Evolutionary conservation across 2,888 invertebrate genomes (phyloP), one percentile per base, ranked within the genome.

Genomic region (Oasisia sp.): DNA sequence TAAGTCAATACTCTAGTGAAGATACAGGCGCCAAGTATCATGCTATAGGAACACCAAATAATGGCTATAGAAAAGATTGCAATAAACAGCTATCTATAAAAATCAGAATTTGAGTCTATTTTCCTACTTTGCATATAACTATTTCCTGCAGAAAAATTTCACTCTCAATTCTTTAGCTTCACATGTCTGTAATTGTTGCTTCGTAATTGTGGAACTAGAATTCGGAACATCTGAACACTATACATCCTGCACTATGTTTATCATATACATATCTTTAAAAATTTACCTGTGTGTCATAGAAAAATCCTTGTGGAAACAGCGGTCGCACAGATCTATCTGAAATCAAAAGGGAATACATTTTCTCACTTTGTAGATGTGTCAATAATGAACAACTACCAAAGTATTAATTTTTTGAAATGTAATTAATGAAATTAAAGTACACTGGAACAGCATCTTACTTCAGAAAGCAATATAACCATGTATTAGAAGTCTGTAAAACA

Each of bases 321-420:
- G 99, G 99, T 1, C 99, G 97, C 8, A 99, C 95, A 0, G 99
- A 99, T 92, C 99, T 94, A 94, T 96, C 96, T 96, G 94, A 56
- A 94, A 93, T 56, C 38, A 91, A 44, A 92, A 91, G 14, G 9
- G 38, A 12, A 8, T 50, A 50, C 9, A 27, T 74, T 74, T 27
- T 27, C 27, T 0, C 27, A 74, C 27, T 27, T 27, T 74, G 27
- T 19, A 74, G 27, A 74, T 74, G 27, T 74, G 7, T 3, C 19
- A 74, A 19, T 74, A 74, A 74, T 74, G 74, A 8, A 0, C 7
- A 27, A 74, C 27, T 74, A 5, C 27, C n/a, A 74, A 19, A 74
- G 74, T n/a, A 74, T 74, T 74, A 27, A 74, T 74, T 74, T 58
- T n/a, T 38, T 38, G 27, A 74, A 19, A 27, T 27, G 74, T 74